Evolutionary conservation across 2,888 invertebrate species (phyloP), one percentile per base, ranked within the genome.

Genomic region (Lamellibrachia columna): DNA sequence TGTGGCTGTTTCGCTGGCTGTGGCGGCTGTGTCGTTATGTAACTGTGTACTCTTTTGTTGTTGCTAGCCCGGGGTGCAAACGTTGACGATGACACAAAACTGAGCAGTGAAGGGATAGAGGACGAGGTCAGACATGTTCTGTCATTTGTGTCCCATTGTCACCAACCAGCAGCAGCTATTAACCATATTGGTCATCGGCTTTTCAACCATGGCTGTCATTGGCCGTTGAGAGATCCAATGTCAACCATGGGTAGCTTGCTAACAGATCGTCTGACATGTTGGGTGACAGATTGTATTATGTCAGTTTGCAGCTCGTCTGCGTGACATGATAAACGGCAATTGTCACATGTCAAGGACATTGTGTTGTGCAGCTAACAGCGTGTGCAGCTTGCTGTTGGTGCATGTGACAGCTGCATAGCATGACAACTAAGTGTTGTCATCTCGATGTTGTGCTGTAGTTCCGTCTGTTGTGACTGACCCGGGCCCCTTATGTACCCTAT

Each of bases 71-170:
- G 75, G 75, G 75, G 75, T 75, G 75, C 15, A 75, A 75, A 75
- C 75, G 75, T 75, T 75, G 75, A 75, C 75, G 75, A 75, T 75
- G 75, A 75, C 22, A 75, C 75, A 75, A 75, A 75, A 75, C 75
- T 75, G 22, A 75, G 75, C 75, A n/a, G 75, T 15, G 75, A 75
- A 22, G 75, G 22, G 75, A 75, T 4, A 15, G 75, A 40, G 40
- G 40, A 75, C 22, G 75, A 75, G 75, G 75, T 75, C 75, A 75
- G 75, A 75, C 22, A 75, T 75, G n/a, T 75, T 75, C 75, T 22
- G 75, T 75, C 75, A n/a, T 75, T 75, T 75, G 75, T 75, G 75
- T 75, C 75, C 75, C 75, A n/a, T 75, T 75, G 75, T 75, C 75
- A 75, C 75, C 75, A 75, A 15, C 75, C 15, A 15, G 22, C 75